Evolutionary conservation across 1,140 invertebrate species (phyloP).

Genomic region (Aphelinus certus): DNA sequence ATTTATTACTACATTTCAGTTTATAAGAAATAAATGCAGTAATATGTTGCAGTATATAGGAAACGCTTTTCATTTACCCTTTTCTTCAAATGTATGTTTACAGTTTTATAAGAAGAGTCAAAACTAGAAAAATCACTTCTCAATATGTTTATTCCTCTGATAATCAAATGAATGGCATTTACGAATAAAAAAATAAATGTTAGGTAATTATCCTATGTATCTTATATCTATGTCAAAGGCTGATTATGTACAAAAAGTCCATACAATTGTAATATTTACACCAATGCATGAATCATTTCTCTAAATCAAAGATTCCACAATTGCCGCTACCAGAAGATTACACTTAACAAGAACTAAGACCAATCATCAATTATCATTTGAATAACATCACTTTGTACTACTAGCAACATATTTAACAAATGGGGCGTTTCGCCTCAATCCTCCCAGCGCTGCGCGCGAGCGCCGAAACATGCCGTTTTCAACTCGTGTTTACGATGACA

Average conservation of each 20-base stretch:
- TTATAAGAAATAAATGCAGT: conserved; percentile 48
- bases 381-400: too few species aligned
- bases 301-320: conserved; percentile 21
- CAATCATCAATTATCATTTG: too few species aligned
- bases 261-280: conserved; percentile 30
- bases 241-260: conserved; percentile 37
- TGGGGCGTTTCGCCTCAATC: too few species aligned
- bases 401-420: too few species aligned
- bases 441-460: too few species aligned
- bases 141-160: background rate
- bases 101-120: too few species aligned
- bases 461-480: too few species aligned
- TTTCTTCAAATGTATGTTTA: background rate
- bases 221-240: conserved; percentile 19
- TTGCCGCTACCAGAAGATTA: conserved; percentile 24
- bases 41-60: conserved; percentile 32
- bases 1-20: conserved; percentile 46
- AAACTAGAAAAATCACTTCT: too few species aligned
- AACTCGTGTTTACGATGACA: too few species aligned
- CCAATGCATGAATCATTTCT: conserved; percentile 17
- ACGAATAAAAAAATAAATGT: background rate
- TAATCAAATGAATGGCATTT: background rate
- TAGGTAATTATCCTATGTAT: conserved; percentile 9
- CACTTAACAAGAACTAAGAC: too few species aligned
- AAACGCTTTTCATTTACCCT: conserved; percentile 18